Conservation (phyloP, 1,140 invertebrate species). For the Drosophila seguyi region DNA sequence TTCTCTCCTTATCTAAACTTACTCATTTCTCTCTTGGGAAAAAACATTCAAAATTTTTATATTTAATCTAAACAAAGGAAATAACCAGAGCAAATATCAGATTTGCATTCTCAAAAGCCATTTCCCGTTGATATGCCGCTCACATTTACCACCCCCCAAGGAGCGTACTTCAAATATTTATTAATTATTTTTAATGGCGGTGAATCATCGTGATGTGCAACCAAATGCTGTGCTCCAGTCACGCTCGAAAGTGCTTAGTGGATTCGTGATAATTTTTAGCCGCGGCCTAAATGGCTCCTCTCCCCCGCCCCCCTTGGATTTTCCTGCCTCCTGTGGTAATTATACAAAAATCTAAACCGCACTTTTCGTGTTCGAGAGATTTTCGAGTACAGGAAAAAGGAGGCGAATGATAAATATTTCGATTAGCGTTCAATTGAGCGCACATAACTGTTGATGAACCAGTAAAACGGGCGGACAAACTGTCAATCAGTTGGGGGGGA, state of each 20-base stretch:
- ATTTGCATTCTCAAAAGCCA: background rate
- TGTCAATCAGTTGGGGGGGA: conserved; percentile 13
- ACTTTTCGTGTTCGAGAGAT: conserved; percentile 28
- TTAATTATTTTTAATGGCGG: conserved; percentile 42
- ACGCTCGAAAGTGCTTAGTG: conserved; percentile 47
- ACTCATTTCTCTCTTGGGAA: background rate
- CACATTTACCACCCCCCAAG: background rate
- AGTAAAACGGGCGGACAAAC: conserved; percentile 15
- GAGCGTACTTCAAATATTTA: conserved; percentile 14
- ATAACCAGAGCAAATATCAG: background rate
- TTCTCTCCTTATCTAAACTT: background rate
- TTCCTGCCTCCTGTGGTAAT: conserved; percentile 14
- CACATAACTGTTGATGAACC: conserved; percentile 70
- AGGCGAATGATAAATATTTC: conserved; percentile 49
- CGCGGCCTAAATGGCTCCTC: background rate
- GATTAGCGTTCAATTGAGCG: conserved; percentile 79
- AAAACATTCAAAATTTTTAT: background rate
- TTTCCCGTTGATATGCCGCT: background rate
- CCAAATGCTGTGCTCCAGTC: conserved; percentile 12
- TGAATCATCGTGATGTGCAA: conserved; percentile 13
- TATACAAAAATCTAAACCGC: conserved; percentile 43
- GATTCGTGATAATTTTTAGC: conserved; percentile 35
- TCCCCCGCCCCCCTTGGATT: background rate
- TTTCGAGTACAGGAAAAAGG: conserved; percentile 16
- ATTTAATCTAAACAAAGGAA: background rate